Base-by-base conservation (phyloP, 2,888 invertebrate species). In the Venustoraphidia nigricollis region DNA sequence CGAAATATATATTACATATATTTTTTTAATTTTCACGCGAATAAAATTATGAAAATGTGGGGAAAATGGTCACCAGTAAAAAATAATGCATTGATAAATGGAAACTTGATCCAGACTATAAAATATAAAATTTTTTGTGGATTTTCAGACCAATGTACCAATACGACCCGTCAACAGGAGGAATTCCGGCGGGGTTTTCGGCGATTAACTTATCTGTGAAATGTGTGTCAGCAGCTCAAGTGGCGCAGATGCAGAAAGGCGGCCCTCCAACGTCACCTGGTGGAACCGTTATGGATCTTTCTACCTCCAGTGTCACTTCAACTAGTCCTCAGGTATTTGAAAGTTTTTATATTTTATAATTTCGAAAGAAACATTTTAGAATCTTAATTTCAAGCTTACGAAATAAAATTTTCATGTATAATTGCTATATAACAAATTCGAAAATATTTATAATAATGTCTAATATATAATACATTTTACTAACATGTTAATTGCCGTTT, bases 141-240 rank as follows among this genome's bases (percentile, higher is more conserved):
- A 49, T 57, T 53, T 65, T 55, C 69, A 81, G 85, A 66, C 85
- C 85, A 56, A 83, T 86, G 79, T 86, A 86, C 70, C 85, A 85
- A 67, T 85, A 85, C 69, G 85, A 85, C 62, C 77, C 81, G 43
- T 73, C 79, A 60, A 76, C 77, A 57, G 80, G 81, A 48, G 78
- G 79, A 48, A 72, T 83, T 55, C 83, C 81, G 51, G 80, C 83
- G 40, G 83, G 83, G 54, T 81, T 84, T 71, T 83, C 83, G 42
- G 85, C 84, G 55, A 87, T 86, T 65, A 87, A 84, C 74, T 72
- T 85, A 57, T 86, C 84, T 56, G 89, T 89, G 60, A 90, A 89
- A 72, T 87, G 88, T 63, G 82, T 81, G 56, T 81, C 83, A 54
- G 81, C 80, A 53, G 77, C 79, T 59, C 80, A 80, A 60, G 75